phyloP scores from a whole-genome alignment of 2,888 invertebrate species.

The Idaea straminata region DNA sequence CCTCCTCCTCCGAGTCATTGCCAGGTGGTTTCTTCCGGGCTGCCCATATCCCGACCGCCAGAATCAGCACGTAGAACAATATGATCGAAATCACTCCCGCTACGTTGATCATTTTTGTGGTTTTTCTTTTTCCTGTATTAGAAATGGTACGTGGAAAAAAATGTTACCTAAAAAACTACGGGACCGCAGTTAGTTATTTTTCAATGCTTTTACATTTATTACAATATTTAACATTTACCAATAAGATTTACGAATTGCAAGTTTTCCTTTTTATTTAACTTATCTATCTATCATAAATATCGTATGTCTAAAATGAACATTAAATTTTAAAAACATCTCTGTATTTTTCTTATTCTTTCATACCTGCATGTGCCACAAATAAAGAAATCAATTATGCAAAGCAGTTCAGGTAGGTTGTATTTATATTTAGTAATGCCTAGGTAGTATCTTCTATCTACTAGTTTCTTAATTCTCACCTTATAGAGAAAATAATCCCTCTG shows the following conservation, averaged over 20 bases:
- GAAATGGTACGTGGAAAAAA: conserved; percentile 3
- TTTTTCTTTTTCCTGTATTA: conserved; percentile 23
- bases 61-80: conserved; percentile 96
- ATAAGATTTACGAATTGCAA: not conserved
- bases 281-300: not conserved
- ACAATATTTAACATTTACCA: too few relatives aligned
- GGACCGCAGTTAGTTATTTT: too few relatives aligned
- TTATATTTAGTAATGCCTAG: too few relatives aligned
- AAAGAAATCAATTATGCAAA: not conserved
- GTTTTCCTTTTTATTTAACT: not conserved
- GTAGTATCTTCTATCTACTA: not conserved
- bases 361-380: not conserved
- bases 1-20: conserved; percentile 96
- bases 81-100: conserved; percentile 96
- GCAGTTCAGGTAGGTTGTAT: not conserved
- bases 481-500: conserved; percentile 15
- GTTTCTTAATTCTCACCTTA: conserved; percentile 31
- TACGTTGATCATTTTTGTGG: conserved; percentile 90
- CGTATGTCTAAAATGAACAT: not conserved
- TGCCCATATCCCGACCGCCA: conserved; percentile 98
- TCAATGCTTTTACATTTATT: too few relatives aligned
- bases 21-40: conserved; percentile 94
- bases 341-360: not conserved
- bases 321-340: not conserved
- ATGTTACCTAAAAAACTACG: not conserved